Evolutionary conservation across 2,113 vertebrate genomes (phyloP).

Genomic region (Xenopus borealis): DNA sequence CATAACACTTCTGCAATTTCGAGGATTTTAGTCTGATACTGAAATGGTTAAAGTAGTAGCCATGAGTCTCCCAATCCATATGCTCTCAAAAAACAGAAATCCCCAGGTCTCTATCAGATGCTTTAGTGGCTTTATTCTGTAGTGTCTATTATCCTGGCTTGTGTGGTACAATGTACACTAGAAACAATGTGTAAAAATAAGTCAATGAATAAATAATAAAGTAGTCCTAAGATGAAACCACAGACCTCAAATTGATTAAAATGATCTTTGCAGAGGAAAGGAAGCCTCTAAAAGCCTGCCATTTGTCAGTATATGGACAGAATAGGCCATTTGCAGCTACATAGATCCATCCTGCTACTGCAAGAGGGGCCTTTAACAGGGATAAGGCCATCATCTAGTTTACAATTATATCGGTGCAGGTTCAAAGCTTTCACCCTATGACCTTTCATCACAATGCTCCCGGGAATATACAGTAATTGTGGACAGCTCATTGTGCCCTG

Average conservation of each 20-base stretch:
- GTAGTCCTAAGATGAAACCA: slow-evolving; percentile 41
- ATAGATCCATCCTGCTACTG: slow-evolving; percentile 17
- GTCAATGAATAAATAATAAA: slow-evolving; percentile 45
- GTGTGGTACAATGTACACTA: slow-evolving; percentile 5
- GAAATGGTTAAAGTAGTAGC: neutral
- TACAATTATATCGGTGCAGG: slow-evolving; percentile 30
- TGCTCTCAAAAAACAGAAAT: neutral
- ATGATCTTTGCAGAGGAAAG: slow-evolving; percentile 38
- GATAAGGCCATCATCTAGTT: slow-evolving; percentile 27
- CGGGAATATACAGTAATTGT: slow-evolving; percentile 30
- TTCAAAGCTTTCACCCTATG: slow-evolving; percentile 2
- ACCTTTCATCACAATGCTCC: slow-evolving; percentile 16
- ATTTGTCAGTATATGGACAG: slow-evolving; percentile 37
- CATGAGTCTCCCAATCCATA: neutral
- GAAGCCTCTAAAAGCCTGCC: slow-evolving; percentile 41
- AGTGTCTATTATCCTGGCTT: slow-evolving; percentile 9
- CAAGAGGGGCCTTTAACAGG: slow-evolving; percentile 29
- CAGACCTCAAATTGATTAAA: slow-evolving; percentile 45
- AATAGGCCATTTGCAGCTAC: slow-evolving; percentile 31
- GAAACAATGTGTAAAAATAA: slow-evolving; percentile 42
- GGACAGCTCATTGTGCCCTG: slow-evolving; percentile 20
- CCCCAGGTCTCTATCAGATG: neutral
- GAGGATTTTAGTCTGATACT: no score
- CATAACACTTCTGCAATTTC: neutral
- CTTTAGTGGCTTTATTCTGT: no score